Evolutionary conservation across 2,113 vertebrate species (phyloP).

Genomic region (Semnornis frantzii): DNA sequence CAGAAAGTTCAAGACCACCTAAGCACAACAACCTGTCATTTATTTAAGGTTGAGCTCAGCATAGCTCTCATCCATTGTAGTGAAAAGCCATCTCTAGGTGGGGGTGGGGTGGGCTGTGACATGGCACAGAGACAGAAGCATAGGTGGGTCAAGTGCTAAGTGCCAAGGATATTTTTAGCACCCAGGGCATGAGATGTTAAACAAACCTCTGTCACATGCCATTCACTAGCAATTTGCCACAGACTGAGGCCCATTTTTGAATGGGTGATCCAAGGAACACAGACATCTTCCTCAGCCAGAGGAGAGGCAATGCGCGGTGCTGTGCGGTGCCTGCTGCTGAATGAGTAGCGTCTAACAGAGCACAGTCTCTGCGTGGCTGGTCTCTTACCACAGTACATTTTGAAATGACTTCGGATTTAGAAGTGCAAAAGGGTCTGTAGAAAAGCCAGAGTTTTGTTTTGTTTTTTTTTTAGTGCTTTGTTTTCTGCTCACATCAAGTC

Average conservation of each 20-base stretch:
- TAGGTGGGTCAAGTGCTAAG: not conserved
- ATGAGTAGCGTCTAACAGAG: not conserved
- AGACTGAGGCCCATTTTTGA: not conserved
- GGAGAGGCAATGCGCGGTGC: not conserved
- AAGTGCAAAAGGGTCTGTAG: not conserved
- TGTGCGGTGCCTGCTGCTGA: not conserved
- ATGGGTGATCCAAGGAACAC: not conserved
- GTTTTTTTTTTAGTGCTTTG: not conserved
- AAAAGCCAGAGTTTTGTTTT: not conserved
- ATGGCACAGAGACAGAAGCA: not conserved
- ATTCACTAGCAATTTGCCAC: not conserved
- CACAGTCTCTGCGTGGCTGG: not conserved
- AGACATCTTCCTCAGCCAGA: not conserved
- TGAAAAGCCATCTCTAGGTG: not conserved
- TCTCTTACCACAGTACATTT: not conserved
- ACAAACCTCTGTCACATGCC: not conserved
- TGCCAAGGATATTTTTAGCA: not conserved
- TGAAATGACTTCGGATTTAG: not conserved
- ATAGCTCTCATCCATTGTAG: not conserved
- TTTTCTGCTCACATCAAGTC: not conserved
- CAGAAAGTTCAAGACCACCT: constrained; percentile 5
- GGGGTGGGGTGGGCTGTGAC: not conserved
- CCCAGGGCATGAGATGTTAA: not conserved
- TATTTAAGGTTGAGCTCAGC: not conserved
- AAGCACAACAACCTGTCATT: not conserved